Evolutionary conservation across 2,113 vertebrate species (phyloP).

Genomic region (Danio rerio): DNA sequence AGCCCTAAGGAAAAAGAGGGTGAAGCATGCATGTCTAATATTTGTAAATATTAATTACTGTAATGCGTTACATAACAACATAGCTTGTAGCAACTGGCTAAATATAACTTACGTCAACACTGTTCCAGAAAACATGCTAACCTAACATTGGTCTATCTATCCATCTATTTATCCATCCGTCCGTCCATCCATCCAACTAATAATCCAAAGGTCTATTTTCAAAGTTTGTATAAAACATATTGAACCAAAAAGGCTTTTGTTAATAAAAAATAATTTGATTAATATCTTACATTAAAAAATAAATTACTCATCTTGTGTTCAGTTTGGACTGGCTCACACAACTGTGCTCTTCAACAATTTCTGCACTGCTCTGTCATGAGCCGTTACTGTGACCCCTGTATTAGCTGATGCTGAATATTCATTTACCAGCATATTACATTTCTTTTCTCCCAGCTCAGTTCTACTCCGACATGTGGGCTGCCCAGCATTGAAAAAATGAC

Average conservation of each 20-base stretch:
- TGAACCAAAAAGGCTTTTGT: too few species aligned
- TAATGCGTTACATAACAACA: conserved; percentile 61
- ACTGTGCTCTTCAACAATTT: too few species aligned
- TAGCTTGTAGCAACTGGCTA: conserved; percentile 54
- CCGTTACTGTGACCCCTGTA: too few species aligned
- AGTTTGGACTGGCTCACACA: background rate
- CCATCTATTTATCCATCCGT: background rate
- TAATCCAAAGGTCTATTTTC: too few species aligned
- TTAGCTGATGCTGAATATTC: background rate
- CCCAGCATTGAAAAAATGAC: too few species aligned
- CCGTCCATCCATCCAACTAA: too few species aligned
- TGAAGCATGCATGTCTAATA: conserved; percentile 63
- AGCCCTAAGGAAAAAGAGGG: conserved; percentile 49
- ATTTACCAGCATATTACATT: background rate
- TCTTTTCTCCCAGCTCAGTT: background rate
- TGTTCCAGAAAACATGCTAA: background rate
- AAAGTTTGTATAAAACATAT: too few species aligned
- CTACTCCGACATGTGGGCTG: background rate
- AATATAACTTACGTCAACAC: conserved; percentile 53
- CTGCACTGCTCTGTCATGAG: too few species aligned
- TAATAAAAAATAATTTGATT: too few species aligned
- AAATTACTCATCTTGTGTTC: too few species aligned
- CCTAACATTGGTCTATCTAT: background rate
- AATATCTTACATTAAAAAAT: too few species aligned
- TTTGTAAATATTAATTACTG: conserved; percentile 74